Percentiles rank a stretch among this genome's conserved stretches.
Conservation (phyloP, 2,113 vertebrate genomes). For the Sakesphorus luctuosus region DNA sequence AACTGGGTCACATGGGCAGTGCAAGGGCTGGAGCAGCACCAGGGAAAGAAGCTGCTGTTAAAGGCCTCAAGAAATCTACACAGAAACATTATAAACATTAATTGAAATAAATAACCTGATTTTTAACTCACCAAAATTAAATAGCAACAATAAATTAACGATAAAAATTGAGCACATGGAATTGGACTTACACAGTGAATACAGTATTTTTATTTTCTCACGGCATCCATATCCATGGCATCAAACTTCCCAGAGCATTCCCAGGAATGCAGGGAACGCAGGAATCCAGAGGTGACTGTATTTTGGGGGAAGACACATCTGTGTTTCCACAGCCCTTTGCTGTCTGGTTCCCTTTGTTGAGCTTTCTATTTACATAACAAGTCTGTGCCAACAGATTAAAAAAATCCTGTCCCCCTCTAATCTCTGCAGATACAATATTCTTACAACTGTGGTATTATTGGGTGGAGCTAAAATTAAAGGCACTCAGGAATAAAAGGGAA, state of each 20-base stretch:
- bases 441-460: conserved; percentile 17
- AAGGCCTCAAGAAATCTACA: conserved; percentile 9
- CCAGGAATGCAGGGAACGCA: not conserved
- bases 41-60: conserved; percentile 31
- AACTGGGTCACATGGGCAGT: conserved; percentile 66
- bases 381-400: conserved; percentile 48
- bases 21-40: conserved; percentile 21
- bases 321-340: not conserved
- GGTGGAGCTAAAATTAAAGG: conserved; percentile 32
- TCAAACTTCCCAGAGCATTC: not conserved
- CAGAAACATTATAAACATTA: not conserved
- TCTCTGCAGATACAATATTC: conserved; percentile 44
- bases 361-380: conserved; percentile 58
- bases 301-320: conserved; percentile 5
- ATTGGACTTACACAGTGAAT: not conserved
- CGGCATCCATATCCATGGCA: not conserved
- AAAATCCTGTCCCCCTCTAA: conserved; percentile 55
- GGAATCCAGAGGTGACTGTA: not conserved
- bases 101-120: not conserved
- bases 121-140: not conserved
- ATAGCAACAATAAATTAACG: not conserved
- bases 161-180: not conserved
- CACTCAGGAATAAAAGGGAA: not conserved
- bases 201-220: not conserved
- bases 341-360: not conserved